These are phyloP conservation scores for Nematopogon swammerdamellus DNA, from an alignment of 2,888 invertebrate species.

Conservation along the genomic window DNA sequence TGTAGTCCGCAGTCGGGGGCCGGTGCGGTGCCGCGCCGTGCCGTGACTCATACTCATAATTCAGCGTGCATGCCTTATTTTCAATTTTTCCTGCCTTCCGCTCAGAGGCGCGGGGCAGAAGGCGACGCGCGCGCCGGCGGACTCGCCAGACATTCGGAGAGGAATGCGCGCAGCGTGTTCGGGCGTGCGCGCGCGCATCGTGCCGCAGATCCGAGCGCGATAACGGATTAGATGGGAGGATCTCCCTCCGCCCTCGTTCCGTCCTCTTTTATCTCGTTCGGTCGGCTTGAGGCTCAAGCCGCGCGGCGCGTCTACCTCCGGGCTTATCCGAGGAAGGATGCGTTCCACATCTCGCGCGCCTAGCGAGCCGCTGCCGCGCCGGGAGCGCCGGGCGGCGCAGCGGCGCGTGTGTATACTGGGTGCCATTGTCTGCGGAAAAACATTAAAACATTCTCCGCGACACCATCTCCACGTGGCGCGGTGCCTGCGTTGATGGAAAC, in stretches of 20 bases:
- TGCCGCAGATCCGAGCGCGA: conserved; percentile 26
- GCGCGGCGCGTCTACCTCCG: too few species aligned
- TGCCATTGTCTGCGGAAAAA: background rate
- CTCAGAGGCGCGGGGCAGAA: too few species aligned
- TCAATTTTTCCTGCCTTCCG: conserved; percentile 29
- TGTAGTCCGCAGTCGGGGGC: background rate
- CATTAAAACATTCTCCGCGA: background rate
- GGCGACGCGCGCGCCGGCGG: conserved; percentile 14
- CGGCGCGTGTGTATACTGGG: too few species aligned
- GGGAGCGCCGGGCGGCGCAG: too few species aligned
- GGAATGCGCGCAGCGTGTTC: conserved; percentile 4
- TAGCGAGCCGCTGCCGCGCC: too few species aligned
- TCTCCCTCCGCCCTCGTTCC: background rate
- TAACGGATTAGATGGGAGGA: background rate
- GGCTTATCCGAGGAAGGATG: too few species aligned
- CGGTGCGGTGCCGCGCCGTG: conserved; percentile 19
- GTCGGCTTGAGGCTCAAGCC: background rate
- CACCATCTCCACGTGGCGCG: background rate
- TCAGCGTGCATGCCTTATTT: conserved; percentile 27
- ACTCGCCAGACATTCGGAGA: conserved; percentile 5
- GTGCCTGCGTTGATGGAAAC: background rate
- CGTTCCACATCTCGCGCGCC: background rate
- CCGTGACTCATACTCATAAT: too few species aligned
- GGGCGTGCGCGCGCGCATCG: conserved; percentile 25
- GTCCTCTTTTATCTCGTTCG: background rate